Percentiles rank a stretch among this genome's conserved stretches.
Conservation (phyloP, 2,113 vertebrate species). For the Erythrolamprus reginae region DNA sequence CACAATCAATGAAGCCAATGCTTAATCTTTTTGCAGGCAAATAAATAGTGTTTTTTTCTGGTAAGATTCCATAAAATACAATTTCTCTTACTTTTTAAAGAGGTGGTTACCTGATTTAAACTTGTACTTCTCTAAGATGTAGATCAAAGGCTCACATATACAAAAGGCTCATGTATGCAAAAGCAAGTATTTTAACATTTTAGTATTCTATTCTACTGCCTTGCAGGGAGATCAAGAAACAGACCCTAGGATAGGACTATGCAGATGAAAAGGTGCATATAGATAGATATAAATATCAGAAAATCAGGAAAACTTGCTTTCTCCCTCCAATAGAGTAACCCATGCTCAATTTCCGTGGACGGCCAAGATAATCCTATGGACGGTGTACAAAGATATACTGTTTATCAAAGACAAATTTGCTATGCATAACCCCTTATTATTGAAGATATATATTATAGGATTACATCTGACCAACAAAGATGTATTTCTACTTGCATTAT, state of each 20-base stretch:
- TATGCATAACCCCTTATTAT: not conserved
- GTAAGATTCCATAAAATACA: slow-evolving; percentile 55
- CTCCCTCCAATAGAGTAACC: not conserved
- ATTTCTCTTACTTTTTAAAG: slow-evolving; percentile 55
- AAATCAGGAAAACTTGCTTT: not conserved
- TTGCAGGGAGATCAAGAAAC: not conserved
- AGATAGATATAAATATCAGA: not conserved
- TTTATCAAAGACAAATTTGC: no score
- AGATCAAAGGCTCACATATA: slow-evolving; percentile 42
- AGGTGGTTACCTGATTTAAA: slow-evolving; percentile 65
- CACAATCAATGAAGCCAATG: slow-evolving; percentile 41
- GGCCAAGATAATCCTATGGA: not conserved
- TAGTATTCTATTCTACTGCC: not conserved
- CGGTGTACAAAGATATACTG: not conserved
- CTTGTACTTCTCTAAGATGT: slow-evolving; percentile 57
- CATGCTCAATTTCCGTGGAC: not conserved
- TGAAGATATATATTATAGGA: not conserved
- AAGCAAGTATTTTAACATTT: not conserved
- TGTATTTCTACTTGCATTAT: not conserved
- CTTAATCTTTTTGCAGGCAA: slow-evolving; percentile 50
- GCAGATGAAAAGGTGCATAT: not conserved
- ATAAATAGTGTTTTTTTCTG: slow-evolving; percentile 55
- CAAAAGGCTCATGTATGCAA: no score
- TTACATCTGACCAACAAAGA: not conserved
- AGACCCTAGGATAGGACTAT: not conserved